Base-by-base conservation (phyloP, 2,113 vertebrate species). In the Lepus europaeus region DNA sequence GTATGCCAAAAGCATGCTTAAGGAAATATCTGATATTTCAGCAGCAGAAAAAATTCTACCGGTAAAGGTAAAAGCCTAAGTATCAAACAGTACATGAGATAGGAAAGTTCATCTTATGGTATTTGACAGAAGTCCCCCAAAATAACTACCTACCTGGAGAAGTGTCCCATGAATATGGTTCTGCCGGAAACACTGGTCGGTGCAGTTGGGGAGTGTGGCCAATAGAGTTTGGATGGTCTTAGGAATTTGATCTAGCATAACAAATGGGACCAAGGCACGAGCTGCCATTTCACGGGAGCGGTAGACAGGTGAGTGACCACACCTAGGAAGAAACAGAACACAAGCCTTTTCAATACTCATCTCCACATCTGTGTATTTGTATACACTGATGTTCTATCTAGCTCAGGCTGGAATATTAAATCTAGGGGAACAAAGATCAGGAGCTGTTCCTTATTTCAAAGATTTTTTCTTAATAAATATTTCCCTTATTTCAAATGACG, bases 271-370 rank as follows among this genome's bases (percentile, higher is more conserved):
- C 2, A 99, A 98, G 51, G 99, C 99, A 51, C 98, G 98, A 31
- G 99, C 99, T 0, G 99, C 98, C 99, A 99, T 99, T 94, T 99
- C 99, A 36, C 99, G 98, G 61, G 99, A 99, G 64, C 99, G 99
- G 96, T 99, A 99, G 85, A 99, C 98, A 1, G 99, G 99, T 0
- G 99, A 99, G 69, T 33, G 97, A 11, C 99, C 98, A 68, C 99
- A 99, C 94, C 99, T 99, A 95, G 63, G 51, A 53, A 82, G 59
- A 94, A 87, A 96, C 14, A 89, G 81, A 91, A 77, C 78, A 90
- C 7, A 72, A 63, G 63, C 36, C 27, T 45, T 87, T 63, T 89
- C 72, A 82, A n/a, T 29, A 72, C 49, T 78, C 73, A 33, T 64
- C 23, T 69, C 31, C 1, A 51, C 14, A 92, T 2, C 22, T 3